These are phyloP conservation scores for Stegodyphus mimosarum DNA, from an alignment of 1,140 invertebrate genomes.

Conservation along the genomic window DNA sequence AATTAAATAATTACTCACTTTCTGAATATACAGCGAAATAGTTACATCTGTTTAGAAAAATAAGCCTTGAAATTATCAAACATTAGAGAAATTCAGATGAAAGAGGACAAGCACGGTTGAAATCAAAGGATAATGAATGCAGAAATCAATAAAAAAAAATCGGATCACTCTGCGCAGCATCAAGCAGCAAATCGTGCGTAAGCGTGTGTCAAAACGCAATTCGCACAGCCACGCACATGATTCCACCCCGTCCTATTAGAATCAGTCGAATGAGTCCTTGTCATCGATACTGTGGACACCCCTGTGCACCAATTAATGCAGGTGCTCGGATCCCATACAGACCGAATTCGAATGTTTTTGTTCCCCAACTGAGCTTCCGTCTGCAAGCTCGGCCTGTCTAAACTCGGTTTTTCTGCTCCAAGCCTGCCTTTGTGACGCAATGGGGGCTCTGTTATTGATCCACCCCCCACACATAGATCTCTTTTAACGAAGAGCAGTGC, in stretches of 20 bases:
- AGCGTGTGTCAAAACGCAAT: slow-evolving; percentile 6
- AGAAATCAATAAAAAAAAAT: no score
- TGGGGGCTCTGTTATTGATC: slow-evolving; percentile 33
- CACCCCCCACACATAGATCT: slow-evolving; percentile 17
- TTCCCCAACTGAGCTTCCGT: slow-evolving; percentile 1
- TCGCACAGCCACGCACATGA: no score
- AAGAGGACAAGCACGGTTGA: no score
- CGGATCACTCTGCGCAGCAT: no score
- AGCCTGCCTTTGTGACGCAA: slow-evolving; percentile 34
- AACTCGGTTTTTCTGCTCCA: slow-evolving; percentile 2
- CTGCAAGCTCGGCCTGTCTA: not conserved
- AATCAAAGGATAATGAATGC: no score
- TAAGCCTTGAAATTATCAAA: no score
- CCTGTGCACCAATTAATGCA: slow-evolving; percentile 31
- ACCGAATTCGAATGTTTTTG: not conserved
- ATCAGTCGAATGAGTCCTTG: not conserved
- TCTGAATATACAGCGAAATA: no score
- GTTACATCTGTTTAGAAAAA: no score
- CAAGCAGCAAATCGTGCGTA: no score
- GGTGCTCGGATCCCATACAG: slow-evolving; percentile 2
- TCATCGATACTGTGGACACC: not conserved
- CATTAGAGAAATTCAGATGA: no score
- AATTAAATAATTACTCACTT: no score
- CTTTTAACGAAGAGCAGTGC: not conserved
- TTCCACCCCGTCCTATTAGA: no score